Conservation (phyloP, 1,140 invertebrate genomes). For the Palaemon carinicauda region DNA sequence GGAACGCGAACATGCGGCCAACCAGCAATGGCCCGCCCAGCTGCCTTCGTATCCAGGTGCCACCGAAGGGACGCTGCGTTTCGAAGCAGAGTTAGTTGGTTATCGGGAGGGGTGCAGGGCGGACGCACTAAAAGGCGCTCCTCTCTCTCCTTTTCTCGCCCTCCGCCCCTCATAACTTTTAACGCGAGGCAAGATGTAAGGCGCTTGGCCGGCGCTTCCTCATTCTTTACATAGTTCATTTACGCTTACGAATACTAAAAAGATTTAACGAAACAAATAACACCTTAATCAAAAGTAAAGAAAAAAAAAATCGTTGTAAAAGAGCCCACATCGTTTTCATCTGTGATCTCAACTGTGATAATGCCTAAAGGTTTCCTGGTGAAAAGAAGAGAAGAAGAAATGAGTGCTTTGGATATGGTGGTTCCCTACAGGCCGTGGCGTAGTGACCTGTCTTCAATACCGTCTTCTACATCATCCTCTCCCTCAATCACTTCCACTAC, state of each 20-base stretch:
- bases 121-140: conserved; percentile 49
- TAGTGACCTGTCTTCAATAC: not conserved
- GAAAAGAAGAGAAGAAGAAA: conserved; percentile 54
- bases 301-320: too few relatives aligned
- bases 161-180: conserved; percentile 9
- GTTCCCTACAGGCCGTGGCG: conserved; percentile 50
- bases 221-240: not conserved
- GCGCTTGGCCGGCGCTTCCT: conserved; percentile 44
- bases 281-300: not conserved
- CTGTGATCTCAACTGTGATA: conserved; percentile 59
- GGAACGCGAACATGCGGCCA: conserved; percentile 45
- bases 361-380: conserved; percentile 58
- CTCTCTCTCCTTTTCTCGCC: conserved; percentile 12
- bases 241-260: not conserved
- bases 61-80: conserved; percentile 15
- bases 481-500: not conserved
- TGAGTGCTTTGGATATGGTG: conserved; percentile 52
- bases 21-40: conserved; percentile 44
- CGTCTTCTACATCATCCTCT: not conserved
- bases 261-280: not conserved
- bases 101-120: conserved; percentile 42
- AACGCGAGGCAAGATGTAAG: conserved; percentile 37
- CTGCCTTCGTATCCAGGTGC: conserved; percentile 27
- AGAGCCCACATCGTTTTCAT: conserved; percentile 28
- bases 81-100: conserved; percentile 47